These are phyloP conservation scores for Eurypyga helias DNA, from an alignment of 2,113 vertebrate species.

Conservation along the genomic window DNA sequence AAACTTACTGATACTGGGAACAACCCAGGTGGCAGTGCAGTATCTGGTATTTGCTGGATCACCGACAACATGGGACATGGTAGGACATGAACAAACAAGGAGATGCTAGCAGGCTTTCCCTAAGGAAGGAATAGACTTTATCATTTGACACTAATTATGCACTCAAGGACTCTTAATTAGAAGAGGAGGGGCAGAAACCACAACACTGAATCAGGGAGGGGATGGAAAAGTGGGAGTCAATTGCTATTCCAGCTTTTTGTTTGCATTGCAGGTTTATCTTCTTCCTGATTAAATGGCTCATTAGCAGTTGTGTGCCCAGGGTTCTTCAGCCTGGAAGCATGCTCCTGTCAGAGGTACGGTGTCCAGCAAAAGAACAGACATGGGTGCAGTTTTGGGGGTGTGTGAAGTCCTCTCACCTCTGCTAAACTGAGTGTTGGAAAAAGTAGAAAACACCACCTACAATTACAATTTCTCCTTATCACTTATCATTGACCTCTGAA, in stretches of 20 bases:
- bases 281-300: not conserved
- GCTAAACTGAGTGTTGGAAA: not conserved
- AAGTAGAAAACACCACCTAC: not conserved
- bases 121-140: not conserved
- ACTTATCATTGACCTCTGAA: not conserved
- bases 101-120: not conserved
- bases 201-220: not conserved
- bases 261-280: not conserved
- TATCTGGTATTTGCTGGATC: not conserved
- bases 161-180: not conserved
- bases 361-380: not conserved
- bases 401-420: not conserved
- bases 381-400: fast-evolving
- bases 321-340: not conserved
- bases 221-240: not conserved
- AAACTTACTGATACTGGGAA: not conserved
- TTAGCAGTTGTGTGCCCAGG: not conserved
- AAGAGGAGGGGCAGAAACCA: not conserved
- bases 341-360: not conserved
- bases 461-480: not conserved
- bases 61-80: not conserved
- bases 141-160: not conserved
- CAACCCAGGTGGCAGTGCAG: not conserved
- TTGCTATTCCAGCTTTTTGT: not conserved
- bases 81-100: not conserved